phyloP scores from a whole-genome alignment of 2,888 invertebrate species.

The Leucoma salicis region DNA sequence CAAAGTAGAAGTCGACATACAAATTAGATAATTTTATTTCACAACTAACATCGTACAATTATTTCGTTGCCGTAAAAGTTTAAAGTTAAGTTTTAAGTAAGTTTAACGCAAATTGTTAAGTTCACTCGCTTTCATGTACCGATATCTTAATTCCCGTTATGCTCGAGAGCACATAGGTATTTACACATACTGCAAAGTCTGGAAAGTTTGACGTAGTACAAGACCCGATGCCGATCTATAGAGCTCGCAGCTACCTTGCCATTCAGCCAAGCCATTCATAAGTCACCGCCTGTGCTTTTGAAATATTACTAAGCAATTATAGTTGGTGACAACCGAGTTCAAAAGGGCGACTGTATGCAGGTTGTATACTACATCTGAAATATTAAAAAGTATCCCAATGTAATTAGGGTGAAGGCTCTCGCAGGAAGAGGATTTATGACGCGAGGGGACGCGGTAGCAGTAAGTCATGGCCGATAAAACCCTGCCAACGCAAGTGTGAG shows the following conservation, averaged over 20 bases:
- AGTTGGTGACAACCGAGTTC: slow-evolving; percentile 45
- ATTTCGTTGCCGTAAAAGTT: no score
- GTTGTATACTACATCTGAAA: slow-evolving; percentile 48
- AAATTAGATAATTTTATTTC: no score
- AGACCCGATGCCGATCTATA: slow-evolving; percentile 19
- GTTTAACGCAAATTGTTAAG: no score
- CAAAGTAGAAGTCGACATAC: no score
- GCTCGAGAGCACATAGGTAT: slow-evolving; percentile 23
- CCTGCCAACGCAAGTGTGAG: slow-evolving; percentile 45
- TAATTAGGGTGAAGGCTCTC: slow-evolving; percentile 64
- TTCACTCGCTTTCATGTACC: no score
- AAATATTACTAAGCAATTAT: slow-evolving; percentile 48
- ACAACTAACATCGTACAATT: no score
- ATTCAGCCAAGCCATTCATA: slow-evolving; percentile 10
- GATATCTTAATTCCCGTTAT: slow-evolving; percentile 23
- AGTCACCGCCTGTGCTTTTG: slow-evolving; percentile 32
- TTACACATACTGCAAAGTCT: slow-evolving; percentile 27
- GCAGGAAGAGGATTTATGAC: slow-evolving; percentile 56
- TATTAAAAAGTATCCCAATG: slow-evolving; percentile 63
- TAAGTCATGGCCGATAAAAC: slow-evolving; percentile 57
- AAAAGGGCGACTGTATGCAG: slow-evolving; percentile 37
- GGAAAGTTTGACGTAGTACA: slow-evolving; percentile 26
- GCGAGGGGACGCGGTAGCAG: slow-evolving; percentile 43
- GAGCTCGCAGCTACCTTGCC: slow-evolving; percentile 13
- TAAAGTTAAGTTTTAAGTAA: no score